These are phyloP conservation scores for Troilus luridus DNA, from an alignment of 2,888 invertebrate species.

Conservation along the genomic window DNA sequence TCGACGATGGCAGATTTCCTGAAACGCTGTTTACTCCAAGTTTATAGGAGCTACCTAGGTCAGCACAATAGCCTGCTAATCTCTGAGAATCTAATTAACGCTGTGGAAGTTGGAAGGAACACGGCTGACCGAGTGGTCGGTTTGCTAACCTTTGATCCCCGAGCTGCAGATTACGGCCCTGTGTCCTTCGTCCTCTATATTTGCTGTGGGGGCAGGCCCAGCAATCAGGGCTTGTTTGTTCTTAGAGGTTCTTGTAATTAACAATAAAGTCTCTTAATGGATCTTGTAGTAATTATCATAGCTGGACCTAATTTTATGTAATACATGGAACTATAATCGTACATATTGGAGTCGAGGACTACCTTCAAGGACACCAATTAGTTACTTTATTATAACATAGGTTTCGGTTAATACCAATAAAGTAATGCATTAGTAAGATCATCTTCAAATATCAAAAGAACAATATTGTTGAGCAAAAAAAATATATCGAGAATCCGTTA, in stretches of 20 bases:
- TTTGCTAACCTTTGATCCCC: neutral
- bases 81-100: constrained; percentile 1
- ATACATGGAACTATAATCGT: too few relatives aligned
- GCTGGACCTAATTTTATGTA: too few relatives aligned
- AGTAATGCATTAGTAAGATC: too few relatives aligned
- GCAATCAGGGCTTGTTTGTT: neutral
- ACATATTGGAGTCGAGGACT: too few relatives aligned
- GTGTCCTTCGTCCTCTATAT: neutral
- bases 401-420: too few relatives aligned
- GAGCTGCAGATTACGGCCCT: neutral
- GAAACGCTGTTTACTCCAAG: neutral
- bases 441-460: too few relatives aligned
- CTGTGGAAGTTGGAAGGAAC: neutral
- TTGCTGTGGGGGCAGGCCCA: neutral
- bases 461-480: too few relatives aligned
- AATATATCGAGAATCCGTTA: too few relatives aligned
- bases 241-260: neutral
- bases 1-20: neutral
- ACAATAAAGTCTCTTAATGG: neutral
- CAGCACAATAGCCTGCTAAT: neutral
- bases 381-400: too few relatives aligned
- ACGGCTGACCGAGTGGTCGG: neutral
- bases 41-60: neutral
- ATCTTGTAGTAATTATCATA: neutral
- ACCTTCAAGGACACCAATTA: too few relatives aligned